Evolutionary conservation across 1,140 invertebrate species (phyloP).

Genomic region (Lepidotrigona ventralis): DNA sequence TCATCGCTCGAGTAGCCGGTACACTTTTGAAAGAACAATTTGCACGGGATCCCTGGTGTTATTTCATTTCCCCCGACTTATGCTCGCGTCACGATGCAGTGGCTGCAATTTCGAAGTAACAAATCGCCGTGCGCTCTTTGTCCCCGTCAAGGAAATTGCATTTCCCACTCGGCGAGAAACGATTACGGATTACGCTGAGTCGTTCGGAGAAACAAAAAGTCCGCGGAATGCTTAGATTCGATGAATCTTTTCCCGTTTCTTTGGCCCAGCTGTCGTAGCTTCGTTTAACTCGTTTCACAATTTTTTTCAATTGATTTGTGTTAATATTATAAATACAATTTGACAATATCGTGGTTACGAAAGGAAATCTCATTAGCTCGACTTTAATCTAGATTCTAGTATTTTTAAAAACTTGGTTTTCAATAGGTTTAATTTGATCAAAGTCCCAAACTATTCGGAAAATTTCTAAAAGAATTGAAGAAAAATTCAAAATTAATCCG

Average conservation of each 20-base stretch:
- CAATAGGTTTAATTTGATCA: too few relatives aligned
- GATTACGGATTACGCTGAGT: background rate
- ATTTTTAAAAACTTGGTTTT: too few relatives aligned
- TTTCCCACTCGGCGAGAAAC: slow-evolving; percentile 20
- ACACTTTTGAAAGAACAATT: slow-evolving; percentile 27
- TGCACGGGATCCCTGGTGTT: background rate
- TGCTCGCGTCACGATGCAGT: slow-evolving; percentile 33
- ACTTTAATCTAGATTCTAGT: too few relatives aligned
- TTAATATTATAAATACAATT: too few relatives aligned
- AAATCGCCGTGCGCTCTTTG: slow-evolving; percentile 33
- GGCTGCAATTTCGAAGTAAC: slow-evolving; percentile 45
- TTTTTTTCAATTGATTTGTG: too few relatives aligned
- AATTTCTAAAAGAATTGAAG: too few relatives aligned
- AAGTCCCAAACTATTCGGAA: too few relatives aligned
- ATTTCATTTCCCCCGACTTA: slow-evolving; percentile 29
- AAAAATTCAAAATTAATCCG: too few relatives aligned
- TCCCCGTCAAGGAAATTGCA: slow-evolving; percentile 39
- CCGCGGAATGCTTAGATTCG: slow-evolving; percentile 33
- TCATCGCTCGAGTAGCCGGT: background rate
- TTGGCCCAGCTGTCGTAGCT: background rate
- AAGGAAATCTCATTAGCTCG: too few relatives aligned
- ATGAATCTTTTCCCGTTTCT: background rate
- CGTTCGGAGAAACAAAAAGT: background rate
- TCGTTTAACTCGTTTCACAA: background rate
- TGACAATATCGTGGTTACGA: too few relatives aligned